A percentile compares a stretch with the other conserved stretches of the same genome.
Conservation (phyloP, 2,797 vertebrate species). For the Pterois miles region DNA sequence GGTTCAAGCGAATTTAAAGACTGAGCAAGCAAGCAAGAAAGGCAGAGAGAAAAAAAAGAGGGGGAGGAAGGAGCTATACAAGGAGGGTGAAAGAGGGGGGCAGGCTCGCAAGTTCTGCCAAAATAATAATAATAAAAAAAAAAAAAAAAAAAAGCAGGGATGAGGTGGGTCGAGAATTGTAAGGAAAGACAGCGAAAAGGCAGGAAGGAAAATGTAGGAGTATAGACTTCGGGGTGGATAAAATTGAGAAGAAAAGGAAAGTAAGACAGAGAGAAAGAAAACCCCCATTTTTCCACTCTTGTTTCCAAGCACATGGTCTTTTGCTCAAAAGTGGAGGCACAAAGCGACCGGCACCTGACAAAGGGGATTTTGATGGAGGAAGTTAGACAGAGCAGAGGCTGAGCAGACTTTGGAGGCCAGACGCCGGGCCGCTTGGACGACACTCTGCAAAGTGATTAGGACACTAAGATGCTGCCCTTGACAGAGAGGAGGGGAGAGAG, state of each 20-base stretch:
- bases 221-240: slow-evolving; percentile 26
- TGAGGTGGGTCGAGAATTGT: slow-evolving; percentile 52
- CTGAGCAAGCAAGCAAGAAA: slow-evolving; percentile 53
- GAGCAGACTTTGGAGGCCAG: slow-evolving; percentile 51
- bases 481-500: slow-evolving; percentile 53
- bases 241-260: slow-evolving; percentile 9
- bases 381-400: slow-evolving; percentile 38
- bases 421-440: slow-evolving; percentile 48
- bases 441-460: slow-evolving; percentile 60
- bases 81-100: slow-evolving; percentile 43
- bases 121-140: slow-evolving; percentile 37
- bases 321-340: slow-evolving; percentile 22
- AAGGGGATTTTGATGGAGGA: slow-evolving; percentile 44
- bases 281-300: slow-evolving; percentile 25
- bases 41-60: slow-evolving; percentile 48
- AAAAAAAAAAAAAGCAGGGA: slow-evolving; percentile 32
- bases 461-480: slow-evolving; percentile 64
- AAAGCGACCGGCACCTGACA: slow-evolving; percentile 56
- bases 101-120: slow-evolving; percentile 47
- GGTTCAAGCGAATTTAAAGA: slow-evolving; percentile 79
- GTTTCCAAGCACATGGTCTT: slow-evolving; percentile 14
- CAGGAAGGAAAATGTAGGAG: slow-evolving; percentile 44
- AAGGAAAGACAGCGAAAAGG: slow-evolving; percentile 42
- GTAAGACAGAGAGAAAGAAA: slow-evolving; percentile 9
- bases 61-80: slow-evolving; percentile 62